These are phyloP conservation scores for Clunio marinus DNA, from an alignment of 2,888 invertebrate species.

Conservation along the genomic window DNA sequence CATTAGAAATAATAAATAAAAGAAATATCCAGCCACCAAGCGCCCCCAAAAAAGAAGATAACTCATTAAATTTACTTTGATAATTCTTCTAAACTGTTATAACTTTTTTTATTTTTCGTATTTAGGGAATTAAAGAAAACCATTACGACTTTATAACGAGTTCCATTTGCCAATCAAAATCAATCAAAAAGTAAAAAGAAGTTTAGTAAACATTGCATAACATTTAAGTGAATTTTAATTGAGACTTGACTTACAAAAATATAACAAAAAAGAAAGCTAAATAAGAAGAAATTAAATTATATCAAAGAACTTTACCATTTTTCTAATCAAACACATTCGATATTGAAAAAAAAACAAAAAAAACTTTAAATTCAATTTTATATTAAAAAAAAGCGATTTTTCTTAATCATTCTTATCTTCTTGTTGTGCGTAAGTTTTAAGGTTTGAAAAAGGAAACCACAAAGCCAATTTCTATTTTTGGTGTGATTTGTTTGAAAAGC, in stretches of 20 bases:
- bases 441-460: not conserved
- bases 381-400: constrained; percentile 23
- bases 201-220: constrained; percentile 34
- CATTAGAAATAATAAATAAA: constrained; percentile 32
- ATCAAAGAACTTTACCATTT: constrained; percentile 21
- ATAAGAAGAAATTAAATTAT: constrained; percentile 26
- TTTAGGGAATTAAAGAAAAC: constrained; percentile 13
- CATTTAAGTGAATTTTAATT: constrained; percentile 29
- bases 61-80: not conserved
- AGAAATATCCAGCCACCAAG: constrained; percentile 30
- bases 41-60: constrained; percentile 11
- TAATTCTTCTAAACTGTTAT: not conserved
- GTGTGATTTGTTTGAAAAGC: constrained; percentile 33
- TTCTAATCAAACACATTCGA: constrained; percentile 34
- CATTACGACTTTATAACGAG: constrained; percentile 32
- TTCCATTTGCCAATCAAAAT: constrained; percentile 39
- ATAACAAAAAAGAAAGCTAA: constrained; percentile 28
- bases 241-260: constrained; percentile 34
- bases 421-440: constrained; percentile 37
- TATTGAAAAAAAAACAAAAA: constrained; percentile 6
- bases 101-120: not conserved
- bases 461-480: constrained; percentile 21
- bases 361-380: constrained; percentile 26
- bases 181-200: constrained; percentile 27
- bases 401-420: constrained; percentile 29